phyloP scores from a whole-genome alignment of 2,888 invertebrate genomes.

The Heterodera filipjevi region DNA sequence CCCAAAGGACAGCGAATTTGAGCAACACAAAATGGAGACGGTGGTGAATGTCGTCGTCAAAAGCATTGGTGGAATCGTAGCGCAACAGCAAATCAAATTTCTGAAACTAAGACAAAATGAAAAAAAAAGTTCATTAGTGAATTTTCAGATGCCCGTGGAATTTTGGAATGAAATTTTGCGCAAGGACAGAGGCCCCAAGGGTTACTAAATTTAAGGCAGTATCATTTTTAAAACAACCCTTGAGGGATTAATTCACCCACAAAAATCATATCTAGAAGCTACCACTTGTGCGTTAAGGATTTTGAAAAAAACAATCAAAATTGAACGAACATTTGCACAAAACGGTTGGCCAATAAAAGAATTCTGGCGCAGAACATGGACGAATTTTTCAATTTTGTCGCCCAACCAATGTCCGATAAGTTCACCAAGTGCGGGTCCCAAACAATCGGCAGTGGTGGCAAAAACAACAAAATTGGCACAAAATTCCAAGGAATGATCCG shows the following conservation, averaged over 20 bases:
- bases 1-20: background rate
- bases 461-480: slow-evolving; percentile 26
- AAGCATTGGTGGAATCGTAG: slow-evolving; percentile 9
- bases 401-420: slow-evolving; percentile 27
- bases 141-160: no score
- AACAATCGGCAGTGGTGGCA: slow-evolving; percentile 5
- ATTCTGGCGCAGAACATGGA: slow-evolving; percentile 7
- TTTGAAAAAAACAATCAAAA: no score
- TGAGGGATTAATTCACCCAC: no score
- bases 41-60: slow-evolving; percentile 20
- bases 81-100: slow-evolving; percentile 27
- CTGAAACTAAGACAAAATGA: background rate
- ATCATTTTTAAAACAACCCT: no score
- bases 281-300: no score
- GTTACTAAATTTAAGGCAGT: no score
- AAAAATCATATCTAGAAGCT: no score
- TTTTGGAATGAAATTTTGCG: no score
- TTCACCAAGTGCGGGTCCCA: slow-evolving; percentile 15
- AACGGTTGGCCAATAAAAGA: slow-evolving; percentile 22
- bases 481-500: slow-evolving; percentile 16
- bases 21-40: slow-evolving; percentile 20
- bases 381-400: slow-evolving; percentile 1
- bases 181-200: no score
- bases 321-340: slow-evolving; percentile 20
- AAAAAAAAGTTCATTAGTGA: background rate